Base-by-base conservation (phyloP, 2,888 invertebrate species). In the Acrobasis suavella region DNA sequence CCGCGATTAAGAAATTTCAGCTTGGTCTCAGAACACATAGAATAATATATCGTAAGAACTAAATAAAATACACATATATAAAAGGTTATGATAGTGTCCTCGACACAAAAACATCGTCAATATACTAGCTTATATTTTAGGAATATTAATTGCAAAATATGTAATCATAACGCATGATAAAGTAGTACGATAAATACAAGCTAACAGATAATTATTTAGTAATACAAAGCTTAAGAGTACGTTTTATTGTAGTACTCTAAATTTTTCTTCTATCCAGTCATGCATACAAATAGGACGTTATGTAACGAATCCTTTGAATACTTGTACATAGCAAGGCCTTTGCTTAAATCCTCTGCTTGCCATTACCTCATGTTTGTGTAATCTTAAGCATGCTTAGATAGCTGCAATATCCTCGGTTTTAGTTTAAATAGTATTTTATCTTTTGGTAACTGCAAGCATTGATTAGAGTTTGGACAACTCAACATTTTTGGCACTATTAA, bases 281-380 rank as follows among this genome's bases (percentile, higher is more conserved):
- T 56, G 56, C 42, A 56, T 42, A 22, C 42, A 56, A 56, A 56
- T 42, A 12, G 16, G 17, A 42, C 39, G 14, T 52, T 58, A 39
- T 62, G n/a, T 62, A 17, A 54, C 46, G 39, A 14, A 50, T 17
- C 37, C 38, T 54, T 15, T 54, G 38, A 38, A 15, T 15, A 38
- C 54, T 37, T 38, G 38, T 38, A 10, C 10, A 10, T 14, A 56
- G 22, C 17, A 16, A 16, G 51, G 22, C 52, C 60, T 59, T 59
- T 37, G 9, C 16, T 51, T 16, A 60, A 60, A 60, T 60, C 59
- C 59, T 38, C 12, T 50, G 50, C 37, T 50, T 59, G 37, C 5
- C 12, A 50, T 60, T 60, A 60, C 59, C 16, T 60, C 59, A 59
- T 50, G 37, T 50, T 49, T 37, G 15, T 52, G 12, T 16, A 39